Evolutionary conservation across 2,797 vertebrate genomes (phyloP), one percentile per base, ranked within the genome.

Genomic region (Enteromius paludinosus): DNA sequence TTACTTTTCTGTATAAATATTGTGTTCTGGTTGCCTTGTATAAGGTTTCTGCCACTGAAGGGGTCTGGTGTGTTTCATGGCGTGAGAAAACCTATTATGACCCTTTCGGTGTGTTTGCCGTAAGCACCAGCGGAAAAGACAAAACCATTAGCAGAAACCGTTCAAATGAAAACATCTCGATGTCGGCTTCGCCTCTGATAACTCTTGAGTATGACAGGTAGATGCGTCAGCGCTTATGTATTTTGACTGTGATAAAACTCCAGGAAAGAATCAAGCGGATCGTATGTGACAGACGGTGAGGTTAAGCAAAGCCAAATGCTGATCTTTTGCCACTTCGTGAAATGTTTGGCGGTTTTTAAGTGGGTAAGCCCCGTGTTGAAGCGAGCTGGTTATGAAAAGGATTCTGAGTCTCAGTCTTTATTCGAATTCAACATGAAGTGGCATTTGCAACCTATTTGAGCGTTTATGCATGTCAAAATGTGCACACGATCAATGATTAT

Each of bases 11-110:
- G 17, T 45, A 8, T 43, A 76, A 76, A 30, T 79, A 25, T 11
- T 45, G 33, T 45, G 78, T 59, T 59, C 11, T 59, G 49, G 52
- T 56, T 7, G 33, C 33, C 3, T 2, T 43, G 30, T 78, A 10
- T 78, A 68, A 25, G 25, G 62, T 66, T 66, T 78, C 87, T 91
- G 91, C 90, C 90, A 91, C 79, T 65, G 83, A 75, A 87, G 85
- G 83, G 84, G 89, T 90, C 90, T 93, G 91, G 89, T 88, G 91
- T 92, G 77, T 64, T 77, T 93, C 90, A 90, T 75, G 71, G 83
- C 87, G 91, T 76, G 86, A 91, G 89, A 88, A 93, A 91, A 66
- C 90, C 89, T 49, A 25, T 56, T 4, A 17, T 41, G 72, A 59
- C 70, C 30, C 47, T 35, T 33, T 62, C 61, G 28, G 3, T 30